A percentile compares a stretch with the other conserved stretches of the same genome.
These are phyloP conservation scores for Oenanthe melanoleuca DNA, from an alignment of 2,113 vertebrate species.

Conservation along the genomic window DNA sequence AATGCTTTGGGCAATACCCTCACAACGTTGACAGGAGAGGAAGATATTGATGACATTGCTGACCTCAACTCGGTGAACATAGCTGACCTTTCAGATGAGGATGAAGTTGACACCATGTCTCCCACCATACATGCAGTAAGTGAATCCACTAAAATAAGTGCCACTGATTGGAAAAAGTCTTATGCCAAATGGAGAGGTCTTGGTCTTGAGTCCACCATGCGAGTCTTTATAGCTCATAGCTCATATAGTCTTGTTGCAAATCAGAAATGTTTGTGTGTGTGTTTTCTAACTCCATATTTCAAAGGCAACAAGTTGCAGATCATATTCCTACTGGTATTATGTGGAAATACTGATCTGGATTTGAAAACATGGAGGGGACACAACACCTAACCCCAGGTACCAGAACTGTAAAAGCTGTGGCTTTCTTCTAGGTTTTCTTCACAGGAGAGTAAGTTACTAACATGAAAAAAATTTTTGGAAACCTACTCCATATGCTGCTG, in stretches of 20 bases:
- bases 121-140: slow-evolving; percentile 90
- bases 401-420: not conserved
- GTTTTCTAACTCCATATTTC: not conserved
- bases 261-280: not conserved
- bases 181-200: not conserved
- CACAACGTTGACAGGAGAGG: slow-evolving; percentile 94
- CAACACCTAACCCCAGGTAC: not conserved
- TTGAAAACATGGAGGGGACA: not conserved
- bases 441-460: not conserved
- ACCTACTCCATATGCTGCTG: not conserved
- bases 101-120: slow-evolving; percentile 91
- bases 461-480: not conserved
- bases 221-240: not conserved
- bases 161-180: not conserved
- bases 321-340: not conserved
- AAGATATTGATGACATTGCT: slow-evolving; percentile 92
- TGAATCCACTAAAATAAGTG: not conserved
- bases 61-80: slow-evolving; percentile 92
- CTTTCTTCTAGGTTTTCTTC: not conserved
- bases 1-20: slow-evolving; percentile 95
- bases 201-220: not conserved
- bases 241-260: not conserved
- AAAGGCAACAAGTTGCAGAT: not conserved
- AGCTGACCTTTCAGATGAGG: slow-evolving; percentile 93
- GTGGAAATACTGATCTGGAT: not conserved